These are phyloP conservation scores for Bombyx mori DNA, from an alignment of 1,140 invertebrate genomes.

Conservation along the genomic window DNA sequence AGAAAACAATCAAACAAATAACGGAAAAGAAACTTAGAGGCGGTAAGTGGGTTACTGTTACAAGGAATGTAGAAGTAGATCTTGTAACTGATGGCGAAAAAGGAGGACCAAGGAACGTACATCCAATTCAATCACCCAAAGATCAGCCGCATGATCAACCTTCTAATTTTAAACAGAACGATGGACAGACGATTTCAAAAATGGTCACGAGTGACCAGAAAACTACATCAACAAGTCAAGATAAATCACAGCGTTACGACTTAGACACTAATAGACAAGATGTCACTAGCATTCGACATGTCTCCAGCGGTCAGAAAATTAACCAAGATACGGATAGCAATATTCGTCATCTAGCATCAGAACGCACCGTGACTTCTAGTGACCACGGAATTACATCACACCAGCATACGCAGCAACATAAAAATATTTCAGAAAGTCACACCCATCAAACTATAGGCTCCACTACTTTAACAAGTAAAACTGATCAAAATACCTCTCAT, in stretches of 20 bases:
- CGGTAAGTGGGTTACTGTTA: conserved; percentile 59
- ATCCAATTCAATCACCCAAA: background rate
- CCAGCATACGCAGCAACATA: conserved; percentile 10
- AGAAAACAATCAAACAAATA: conserved; percentile 57
- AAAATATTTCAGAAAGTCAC: conserved; percentile 11
- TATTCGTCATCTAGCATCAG: too few species aligned
- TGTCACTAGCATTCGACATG: too few species aligned
- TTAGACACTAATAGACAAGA: too few species aligned
- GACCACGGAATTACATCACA: background rate
- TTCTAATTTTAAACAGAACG: background rate
- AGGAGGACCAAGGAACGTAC: conserved; percentile 5
- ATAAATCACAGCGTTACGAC: too few species aligned
- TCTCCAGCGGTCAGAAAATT: too few species aligned
- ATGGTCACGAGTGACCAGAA: conserved; percentile 16
- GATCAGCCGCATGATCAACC: conserved; percentile 19
- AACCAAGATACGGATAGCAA: too few species aligned
- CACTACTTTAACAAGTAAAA: conserved; percentile 23
- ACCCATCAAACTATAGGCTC: conserved; percentile 20
- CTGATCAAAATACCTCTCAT: conserved; percentile 10
- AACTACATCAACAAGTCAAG: conserved; percentile 3
- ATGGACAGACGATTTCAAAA: conserved; percentile 17
- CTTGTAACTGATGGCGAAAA: conserved; percentile 21
- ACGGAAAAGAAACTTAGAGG: conserved; percentile 60
- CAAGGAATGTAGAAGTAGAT: conserved; percentile 53
- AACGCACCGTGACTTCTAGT: too few species aligned